Evolutionary conservation across 2,113 vertebrate species (phyloP).

Genomic region (Scytalopus superciliaris): DNA sequence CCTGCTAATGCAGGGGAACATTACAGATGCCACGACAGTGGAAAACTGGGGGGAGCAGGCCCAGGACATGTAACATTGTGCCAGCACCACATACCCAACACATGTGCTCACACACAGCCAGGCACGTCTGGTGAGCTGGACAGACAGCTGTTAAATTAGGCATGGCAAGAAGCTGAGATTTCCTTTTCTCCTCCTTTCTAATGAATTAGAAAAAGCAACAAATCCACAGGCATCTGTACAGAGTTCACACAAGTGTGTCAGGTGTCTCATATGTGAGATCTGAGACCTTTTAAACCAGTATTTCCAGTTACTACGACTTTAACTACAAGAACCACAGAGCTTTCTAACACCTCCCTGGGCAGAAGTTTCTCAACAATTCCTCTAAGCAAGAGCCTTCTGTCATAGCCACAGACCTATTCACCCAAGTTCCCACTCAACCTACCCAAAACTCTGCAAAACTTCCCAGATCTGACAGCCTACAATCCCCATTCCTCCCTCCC

Average conservation of each 20-base stretch:
- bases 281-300: neutral
- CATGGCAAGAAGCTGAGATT: neutral
- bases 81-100: neutral
- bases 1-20: neutral
- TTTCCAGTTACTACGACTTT: neutral
- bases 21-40: neutral
- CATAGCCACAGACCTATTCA: neutral
- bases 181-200: neutral
- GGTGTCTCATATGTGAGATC: neutral
- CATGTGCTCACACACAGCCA: neutral
- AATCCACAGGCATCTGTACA: neutral
- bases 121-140: neutral
- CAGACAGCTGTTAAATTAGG: neutral
- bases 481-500: neutral
- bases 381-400: neutral
- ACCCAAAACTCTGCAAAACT: neutral
- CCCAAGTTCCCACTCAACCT: neutral
- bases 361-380: neutral
- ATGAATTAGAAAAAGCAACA: neutral
- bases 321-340: neutral
- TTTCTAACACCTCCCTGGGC: neutral
- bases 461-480: neutral
- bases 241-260: neutral
- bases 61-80: neutral
- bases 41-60: neutral